Evolutionary conservation across 2,888 invertebrate genomes (phyloP).

Genomic region (Pocota personata): DNA sequence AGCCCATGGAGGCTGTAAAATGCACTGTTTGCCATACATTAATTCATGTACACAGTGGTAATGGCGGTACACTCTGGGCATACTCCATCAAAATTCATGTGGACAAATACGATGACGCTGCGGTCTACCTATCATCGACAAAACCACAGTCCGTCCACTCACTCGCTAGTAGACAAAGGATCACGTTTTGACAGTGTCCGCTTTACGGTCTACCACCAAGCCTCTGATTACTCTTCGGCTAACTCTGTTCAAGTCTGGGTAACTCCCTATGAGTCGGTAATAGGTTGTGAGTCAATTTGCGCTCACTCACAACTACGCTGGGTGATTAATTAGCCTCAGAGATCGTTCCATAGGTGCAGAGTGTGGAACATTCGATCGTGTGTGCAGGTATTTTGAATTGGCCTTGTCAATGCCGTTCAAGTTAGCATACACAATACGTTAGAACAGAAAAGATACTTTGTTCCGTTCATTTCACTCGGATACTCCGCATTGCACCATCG

Average conservation of each 20-base stretch:
- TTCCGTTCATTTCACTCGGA: constrained; percentile 46
- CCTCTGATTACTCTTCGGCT: constrained; percentile 7
- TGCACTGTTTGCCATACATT: constrained; percentile 20
- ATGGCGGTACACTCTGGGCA: constrained; percentile 27
- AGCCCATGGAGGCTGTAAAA: constrained; percentile 5
- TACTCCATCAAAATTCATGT: constrained; percentile 65
- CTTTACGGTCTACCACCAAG: constrained; percentile 38
- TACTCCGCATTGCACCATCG: constrained; percentile 37
- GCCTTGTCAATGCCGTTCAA: constrained; percentile 71
- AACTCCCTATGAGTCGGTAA: constrained; percentile 31
- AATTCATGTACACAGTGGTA: constrained; percentile 54
- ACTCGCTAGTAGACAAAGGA: constrained; percentile 58
- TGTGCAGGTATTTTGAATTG: constrained; percentile 19
- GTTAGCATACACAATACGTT: neutral
- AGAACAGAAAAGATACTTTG: constrained; percentile 48
- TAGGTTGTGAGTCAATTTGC: constrained; percentile 64
- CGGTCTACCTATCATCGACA: constrained; percentile 47
- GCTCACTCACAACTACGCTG: constrained; percentile 21
- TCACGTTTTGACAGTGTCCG: constrained; percentile 54
- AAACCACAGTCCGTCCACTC: neutral
- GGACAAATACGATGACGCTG: constrained; percentile 62
- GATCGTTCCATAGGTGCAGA: constrained; percentile 30
- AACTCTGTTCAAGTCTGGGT: neutral
- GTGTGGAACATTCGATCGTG: constrained; percentile 14
- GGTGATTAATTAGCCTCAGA: constrained; percentile 61